Percentiles rank a stretch among this genome's conserved stretches.
These are phyloP conservation scores for Poecile atricapillus DNA, from an alignment of 2,113 vertebrate genomes.

Conservation along the genomic window DNA sequence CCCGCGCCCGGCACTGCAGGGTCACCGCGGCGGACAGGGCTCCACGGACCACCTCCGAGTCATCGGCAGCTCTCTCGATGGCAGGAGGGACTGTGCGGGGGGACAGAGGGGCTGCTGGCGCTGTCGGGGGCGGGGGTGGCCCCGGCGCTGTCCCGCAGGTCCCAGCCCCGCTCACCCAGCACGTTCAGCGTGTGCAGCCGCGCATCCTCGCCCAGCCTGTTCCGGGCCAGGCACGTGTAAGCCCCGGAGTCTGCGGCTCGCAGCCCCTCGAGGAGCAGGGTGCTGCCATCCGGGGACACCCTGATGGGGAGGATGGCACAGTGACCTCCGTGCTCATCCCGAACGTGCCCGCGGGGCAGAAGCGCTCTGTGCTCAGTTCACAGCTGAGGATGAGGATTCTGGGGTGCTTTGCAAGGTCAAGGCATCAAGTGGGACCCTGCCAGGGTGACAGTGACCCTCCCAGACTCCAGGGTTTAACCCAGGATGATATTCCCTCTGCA, in stretches of 20 bases:
- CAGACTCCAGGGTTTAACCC: not conserved
- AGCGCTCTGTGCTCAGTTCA: not conserved
- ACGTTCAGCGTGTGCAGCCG: constrained; percentile 79
- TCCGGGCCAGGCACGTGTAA: constrained; percentile 86
- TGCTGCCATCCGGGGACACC: constrained; percentile 71
- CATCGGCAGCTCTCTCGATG: constrained; percentile 60
- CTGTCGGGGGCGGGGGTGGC: not conserved
- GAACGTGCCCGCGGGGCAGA: rapidly evolving
- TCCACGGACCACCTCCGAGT: not conserved
- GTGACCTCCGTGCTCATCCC: not conserved
- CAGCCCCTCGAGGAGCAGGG: constrained; percentile 77
- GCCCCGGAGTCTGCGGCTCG: constrained; percentile 77
- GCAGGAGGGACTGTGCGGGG: constrained; percentile 76
- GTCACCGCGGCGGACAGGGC: constrained; percentile 70
- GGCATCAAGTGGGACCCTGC: not conserved
- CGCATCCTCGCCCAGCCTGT: constrained; percentile 78
- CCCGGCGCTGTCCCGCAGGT: rapidly evolving
- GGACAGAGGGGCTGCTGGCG: not conserved
- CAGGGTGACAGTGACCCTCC: not conserved
- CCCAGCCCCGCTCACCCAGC: constrained; percentile 72
- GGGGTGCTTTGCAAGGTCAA: not conserved
- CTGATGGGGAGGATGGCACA: constrained; percentile 3
- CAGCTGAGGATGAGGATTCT: not conserved
- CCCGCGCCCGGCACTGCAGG: constrained; percentile 75
- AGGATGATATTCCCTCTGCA: not conserved